Conservation (phyloP, 2,888 invertebrate genomes). For the Tachina grossa region DNA sequence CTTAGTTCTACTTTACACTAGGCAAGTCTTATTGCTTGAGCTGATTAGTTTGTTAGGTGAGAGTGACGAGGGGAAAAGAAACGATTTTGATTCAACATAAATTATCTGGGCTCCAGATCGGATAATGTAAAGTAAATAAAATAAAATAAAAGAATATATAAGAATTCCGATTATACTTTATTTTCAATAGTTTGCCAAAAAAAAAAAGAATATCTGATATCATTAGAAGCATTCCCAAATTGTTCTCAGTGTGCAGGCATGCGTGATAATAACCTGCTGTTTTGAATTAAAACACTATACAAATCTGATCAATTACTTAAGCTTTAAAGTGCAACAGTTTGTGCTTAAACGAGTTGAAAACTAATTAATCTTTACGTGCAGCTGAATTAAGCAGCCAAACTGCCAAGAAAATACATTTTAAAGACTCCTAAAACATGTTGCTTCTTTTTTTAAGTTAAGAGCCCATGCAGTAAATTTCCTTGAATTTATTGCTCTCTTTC, state of each 20-base stretch:
- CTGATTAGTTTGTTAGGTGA: too few relatives aligned
- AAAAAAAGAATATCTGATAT: not conserved
- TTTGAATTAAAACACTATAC: constrained; percentile 39
- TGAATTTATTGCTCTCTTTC: not conserved
- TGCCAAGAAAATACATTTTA: not conserved
- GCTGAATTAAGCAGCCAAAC: constrained; percentile 70
- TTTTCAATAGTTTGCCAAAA: not conserved
- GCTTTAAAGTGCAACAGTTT: constrained; percentile 13
- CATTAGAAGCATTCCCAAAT: constrained; percentile 15
- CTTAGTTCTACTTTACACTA: too few relatives aligned
- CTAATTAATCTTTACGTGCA: constrained; percentile 74
- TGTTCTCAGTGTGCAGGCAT: constrained; percentile 34
- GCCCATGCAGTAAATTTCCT: constrained; percentile 1
- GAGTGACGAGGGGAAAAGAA: too few relatives aligned
- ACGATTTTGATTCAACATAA: too few relatives aligned
- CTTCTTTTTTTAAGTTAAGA: not conserved
- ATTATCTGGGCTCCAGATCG: too few relatives aligned
- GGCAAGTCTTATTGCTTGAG: too few relatives aligned
- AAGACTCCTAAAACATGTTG: constrained; percentile 23
- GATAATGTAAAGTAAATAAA: too few relatives aligned
- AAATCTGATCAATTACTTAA: constrained; percentile 58
- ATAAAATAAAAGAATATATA: too few relatives aligned
- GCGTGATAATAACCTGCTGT: constrained; percentile 60
- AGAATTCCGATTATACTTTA: not conserved
- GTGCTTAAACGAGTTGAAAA: constrained; percentile 71